Conservation (phyloP, 2,888 invertebrate species). For the Drosophila incognita region DNA sequence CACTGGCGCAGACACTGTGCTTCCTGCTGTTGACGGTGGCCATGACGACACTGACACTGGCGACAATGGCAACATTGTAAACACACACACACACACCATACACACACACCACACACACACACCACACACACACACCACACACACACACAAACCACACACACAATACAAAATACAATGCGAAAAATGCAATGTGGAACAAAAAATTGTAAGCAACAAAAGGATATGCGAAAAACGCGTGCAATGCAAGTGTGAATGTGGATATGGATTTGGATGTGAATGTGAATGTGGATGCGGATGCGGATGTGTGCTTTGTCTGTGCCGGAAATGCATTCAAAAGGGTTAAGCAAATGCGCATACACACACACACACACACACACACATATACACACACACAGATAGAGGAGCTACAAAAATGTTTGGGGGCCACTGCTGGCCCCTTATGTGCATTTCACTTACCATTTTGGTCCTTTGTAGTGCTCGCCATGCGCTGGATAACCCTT, state of each 20-base stretch:
- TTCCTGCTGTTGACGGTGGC: slow-evolving; percentile 29
- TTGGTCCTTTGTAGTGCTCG: slow-evolving; percentile 82
- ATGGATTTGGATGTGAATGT: slow-evolving; percentile 1
- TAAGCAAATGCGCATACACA: slow-evolving; percentile 69
- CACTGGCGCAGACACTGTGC: slow-evolving; percentile 32
- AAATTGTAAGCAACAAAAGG: slow-evolving; percentile 36
- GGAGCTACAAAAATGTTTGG: slow-evolving; percentile 27
- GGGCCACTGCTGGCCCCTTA: slow-evolving; percentile 26
- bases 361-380: slow-evolving; percentile 1
- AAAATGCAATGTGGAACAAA: slow-evolving; percentile 44
- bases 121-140: slow-evolving; percentile 4
- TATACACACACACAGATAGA: slow-evolving; percentile 7
- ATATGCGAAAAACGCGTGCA: slow-evolving; percentile 75
- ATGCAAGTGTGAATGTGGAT: slow-evolving; percentile 51
- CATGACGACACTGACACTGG: slow-evolving; percentile 13
- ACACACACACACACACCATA: slow-evolving; percentile 26
- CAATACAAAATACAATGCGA: slow-evolving; percentile 34
- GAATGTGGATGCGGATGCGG: neutral
- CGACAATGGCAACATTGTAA: slow-evolving; percentile 46
- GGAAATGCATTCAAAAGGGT: slow-evolving; percentile 78
- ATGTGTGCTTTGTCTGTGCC: slow-evolving; percentile 54
- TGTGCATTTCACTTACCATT: slow-evolving; percentile 81
- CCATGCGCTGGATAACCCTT: slow-evolving; percentile 49
- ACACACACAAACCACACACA: slow-evolving; percentile 45
- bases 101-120: slow-evolving; percentile 23